Conservation (phyloP, 2,888 invertebrate species). For the Idaea dimidiata region DNA sequence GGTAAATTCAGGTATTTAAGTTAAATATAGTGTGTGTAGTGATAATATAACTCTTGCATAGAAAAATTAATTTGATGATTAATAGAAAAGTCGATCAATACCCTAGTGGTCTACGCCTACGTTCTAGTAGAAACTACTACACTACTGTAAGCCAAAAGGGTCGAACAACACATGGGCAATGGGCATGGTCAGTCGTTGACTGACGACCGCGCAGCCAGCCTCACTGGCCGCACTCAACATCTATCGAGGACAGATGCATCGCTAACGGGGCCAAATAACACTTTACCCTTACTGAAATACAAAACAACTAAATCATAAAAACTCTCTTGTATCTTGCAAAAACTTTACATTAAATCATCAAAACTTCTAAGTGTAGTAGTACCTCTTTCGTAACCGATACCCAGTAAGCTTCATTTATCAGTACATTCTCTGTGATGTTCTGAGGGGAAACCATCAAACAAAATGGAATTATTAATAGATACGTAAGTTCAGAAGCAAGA, state of each 20-base stretch:
- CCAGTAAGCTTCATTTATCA: slow-evolving; percentile 97
- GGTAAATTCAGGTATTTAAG: slow-evolving; percentile 45
- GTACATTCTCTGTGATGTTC: slow-evolving; percentile 97
- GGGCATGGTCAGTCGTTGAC: slow-evolving; percentile 40
- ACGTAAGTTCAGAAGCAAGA: slow-evolving; percentile 52
- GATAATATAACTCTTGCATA: slow-evolving; percentile 77
- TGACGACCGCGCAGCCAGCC: slow-evolving; percentile 45
- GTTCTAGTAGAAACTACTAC: slow-evolving; percentile 76
- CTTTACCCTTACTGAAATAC: slow-evolving; percentile 80
- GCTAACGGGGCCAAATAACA: slow-evolving; percentile 82
- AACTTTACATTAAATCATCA: slow-evolving; percentile 80
- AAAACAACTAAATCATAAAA: slow-evolving; percentile 80
- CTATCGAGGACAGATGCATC: slow-evolving; percentile 81
- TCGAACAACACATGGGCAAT: slow-evolving; percentile 67
- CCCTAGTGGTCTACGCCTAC: slow-evolving; percentile 81
- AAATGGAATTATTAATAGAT: slow-evolving; percentile 75
- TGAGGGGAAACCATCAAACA: slow-evolving; percentile 86
- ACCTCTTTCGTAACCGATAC: slow-evolving; percentile 96
- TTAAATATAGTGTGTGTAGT: slow-evolving; percentile 76
- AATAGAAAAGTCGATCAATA: slow-evolving; percentile 78
- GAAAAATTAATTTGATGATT: slow-evolving; percentile 75
- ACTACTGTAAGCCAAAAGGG: slow-evolving; percentile 79
- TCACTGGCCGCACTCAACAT: slow-evolving; percentile 58
- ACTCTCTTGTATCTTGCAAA: slow-evolving; percentile 78
- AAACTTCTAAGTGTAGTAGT: slow-evolving; percentile 82